Evolutionary conservation across 2,113 vertebrate genomes (phyloP).

Genomic region (Tupaia tana): DNA sequence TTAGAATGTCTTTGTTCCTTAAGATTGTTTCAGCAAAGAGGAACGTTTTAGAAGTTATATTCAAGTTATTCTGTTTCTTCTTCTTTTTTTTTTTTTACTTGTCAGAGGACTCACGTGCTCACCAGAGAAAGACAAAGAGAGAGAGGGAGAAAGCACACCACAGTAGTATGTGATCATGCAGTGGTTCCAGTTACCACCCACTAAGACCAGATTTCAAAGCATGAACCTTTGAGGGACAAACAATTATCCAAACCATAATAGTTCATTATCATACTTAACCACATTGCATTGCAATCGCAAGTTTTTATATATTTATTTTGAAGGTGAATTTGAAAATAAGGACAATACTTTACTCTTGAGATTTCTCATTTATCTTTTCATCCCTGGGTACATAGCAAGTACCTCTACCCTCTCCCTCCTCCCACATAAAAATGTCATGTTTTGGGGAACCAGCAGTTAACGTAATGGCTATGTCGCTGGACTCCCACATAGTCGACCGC

Average conservation of each 20-base stretch:
- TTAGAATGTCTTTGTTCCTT: slow-evolving; percentile 27
- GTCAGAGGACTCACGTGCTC: no score
- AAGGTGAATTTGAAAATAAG: slow-evolving; percentile 49
- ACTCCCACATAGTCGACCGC: no score
- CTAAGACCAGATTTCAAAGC: no score
- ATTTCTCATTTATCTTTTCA: neutral
- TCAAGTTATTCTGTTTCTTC: neutral
- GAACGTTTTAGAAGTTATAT: neutral
- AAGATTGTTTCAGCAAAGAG: neutral
- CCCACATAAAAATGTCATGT: neutral
- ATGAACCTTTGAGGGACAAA: neutral
- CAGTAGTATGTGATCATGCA: no score
- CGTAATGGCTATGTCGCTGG: no score
- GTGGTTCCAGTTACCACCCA: no score
- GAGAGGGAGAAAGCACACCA: no score
- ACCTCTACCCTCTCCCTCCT: neutral
- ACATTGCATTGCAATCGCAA: neutral
- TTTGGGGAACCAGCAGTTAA: no score
- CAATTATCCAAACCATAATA: neutral
- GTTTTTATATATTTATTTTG: slow-evolving; percentile 55
- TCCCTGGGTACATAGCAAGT: neutral
- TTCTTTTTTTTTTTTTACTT: neutral
- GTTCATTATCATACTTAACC: neutral
- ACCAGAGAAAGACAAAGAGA: no score
- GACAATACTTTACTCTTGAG: neutral